phyloP scores from a whole-genome alignment of 2,113 vertebrate species.

The Tupaia tana region DNA sequence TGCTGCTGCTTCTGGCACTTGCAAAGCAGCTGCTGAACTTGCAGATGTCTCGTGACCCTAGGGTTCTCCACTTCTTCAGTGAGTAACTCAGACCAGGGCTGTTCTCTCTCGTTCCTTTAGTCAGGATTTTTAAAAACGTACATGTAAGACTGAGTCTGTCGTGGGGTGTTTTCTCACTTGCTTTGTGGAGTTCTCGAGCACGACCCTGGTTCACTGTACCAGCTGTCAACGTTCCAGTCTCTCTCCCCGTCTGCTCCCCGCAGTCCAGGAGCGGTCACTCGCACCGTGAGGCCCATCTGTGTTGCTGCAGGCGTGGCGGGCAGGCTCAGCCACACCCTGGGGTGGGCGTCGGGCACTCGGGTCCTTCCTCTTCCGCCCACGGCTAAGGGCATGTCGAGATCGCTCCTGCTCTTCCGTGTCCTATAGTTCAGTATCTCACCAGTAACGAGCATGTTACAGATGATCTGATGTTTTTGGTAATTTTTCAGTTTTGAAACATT shows the following conservation, averaged over 20 bases:
- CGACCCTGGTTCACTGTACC: neutral
- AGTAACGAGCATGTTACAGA: neutral
- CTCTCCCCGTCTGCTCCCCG: neutral
- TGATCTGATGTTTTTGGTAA: neutral
- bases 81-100: neutral
- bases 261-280: too few species aligned
- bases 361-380: too few species aligned
- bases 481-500: conserved; percentile 48
- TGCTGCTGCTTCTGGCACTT: neutral
- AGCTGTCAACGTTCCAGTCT: neutral
- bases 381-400: too few species aligned
- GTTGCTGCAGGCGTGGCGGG: neutral
- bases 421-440: conserved; percentile 2
- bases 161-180: conserved; percentile 18
- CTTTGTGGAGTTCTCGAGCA: neutral
- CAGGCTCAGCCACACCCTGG: neutral
- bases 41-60: neutral
- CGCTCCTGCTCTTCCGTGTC: neutral
- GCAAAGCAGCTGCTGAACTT: neutral
- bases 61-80: neutral
- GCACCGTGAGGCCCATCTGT: neutral
- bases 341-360: too few species aligned
- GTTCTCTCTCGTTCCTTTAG: neutral
- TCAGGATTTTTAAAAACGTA: neutral
- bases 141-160: neutral